Conservation (phyloP, 2,113 vertebrate genomes). For the Amphilophus citrinellus region DNA sequence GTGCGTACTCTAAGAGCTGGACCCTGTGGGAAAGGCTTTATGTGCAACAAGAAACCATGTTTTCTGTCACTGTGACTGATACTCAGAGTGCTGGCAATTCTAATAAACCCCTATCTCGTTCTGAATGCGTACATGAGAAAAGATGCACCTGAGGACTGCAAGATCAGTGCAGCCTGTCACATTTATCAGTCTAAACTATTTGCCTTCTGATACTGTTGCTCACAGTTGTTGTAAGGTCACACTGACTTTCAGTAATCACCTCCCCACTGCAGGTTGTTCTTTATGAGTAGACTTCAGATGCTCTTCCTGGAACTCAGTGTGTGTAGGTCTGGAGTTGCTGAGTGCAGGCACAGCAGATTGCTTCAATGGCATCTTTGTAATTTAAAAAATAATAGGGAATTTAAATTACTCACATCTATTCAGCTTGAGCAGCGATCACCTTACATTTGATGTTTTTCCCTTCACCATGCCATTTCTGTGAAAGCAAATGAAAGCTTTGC, state of each 20-base stretch:
- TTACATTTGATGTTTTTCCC: conserved; percentile 15
- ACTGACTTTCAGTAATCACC: conserved; percentile 46
- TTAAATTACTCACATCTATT: conserved; percentile 59
- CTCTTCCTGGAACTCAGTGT: conserved; percentile 25
- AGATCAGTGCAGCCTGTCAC: neutral
- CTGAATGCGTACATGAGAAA: neutral
- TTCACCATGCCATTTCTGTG: conserved; percentile 18
- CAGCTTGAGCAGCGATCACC: conserved; percentile 29
- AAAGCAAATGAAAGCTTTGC: conserved; percentile 44
- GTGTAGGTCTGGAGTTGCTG: neutral
- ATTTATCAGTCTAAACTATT: conserved; percentile 1
- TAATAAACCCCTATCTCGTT: neutral
- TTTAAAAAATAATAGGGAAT: conserved; percentile 51
- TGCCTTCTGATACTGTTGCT: conserved; percentile 8
- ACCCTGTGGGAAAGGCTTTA: neutral
- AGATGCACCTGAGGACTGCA: neutral
- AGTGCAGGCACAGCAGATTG: neutral
- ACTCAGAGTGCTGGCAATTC: conserved; percentile 1
- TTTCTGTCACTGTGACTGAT: conserved; percentile 36
- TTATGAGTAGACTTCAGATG: conserved; percentile 32
- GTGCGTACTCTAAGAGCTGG: neutral
- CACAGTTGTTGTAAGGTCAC: conserved; percentile 18
- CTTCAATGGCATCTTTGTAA: conserved; percentile 46
- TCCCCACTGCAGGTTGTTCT: conserved; percentile 33
- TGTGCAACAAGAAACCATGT: neutral